A percentile compares a stretch with the other conserved stretches of the same genome.
These are phyloP conservation scores for Drosophila tristis DNA, from an alignment of 1,140 invertebrate species.

Conservation along the genomic window DNA sequence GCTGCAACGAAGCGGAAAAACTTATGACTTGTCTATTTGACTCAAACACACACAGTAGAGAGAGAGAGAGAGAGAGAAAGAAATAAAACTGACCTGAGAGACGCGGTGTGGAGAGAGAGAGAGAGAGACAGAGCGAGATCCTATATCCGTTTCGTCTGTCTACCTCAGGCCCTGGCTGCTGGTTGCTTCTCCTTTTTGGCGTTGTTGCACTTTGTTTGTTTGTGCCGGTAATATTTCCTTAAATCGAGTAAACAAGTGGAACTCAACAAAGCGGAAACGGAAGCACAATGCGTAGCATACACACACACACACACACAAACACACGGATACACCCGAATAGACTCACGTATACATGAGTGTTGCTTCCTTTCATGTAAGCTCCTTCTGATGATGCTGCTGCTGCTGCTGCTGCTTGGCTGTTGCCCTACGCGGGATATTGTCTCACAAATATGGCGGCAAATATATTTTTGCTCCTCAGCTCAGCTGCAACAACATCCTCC, in stretches of 20 bases:
- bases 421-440: slow-evolving; percentile 68
- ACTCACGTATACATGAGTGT: slow-evolving; percentile 27
- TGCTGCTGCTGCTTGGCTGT: no score
- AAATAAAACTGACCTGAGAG: slow-evolving; percentile 25
- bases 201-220: slow-evolving; percentile 79
- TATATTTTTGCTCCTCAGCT: slow-evolving; percentile 66
- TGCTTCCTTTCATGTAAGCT: slow-evolving; percentile 49
- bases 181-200: slow-evolving; percentile 34
- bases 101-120: slow-evolving; percentile 36
- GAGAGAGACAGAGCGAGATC: slow-evolving; percentile 43
- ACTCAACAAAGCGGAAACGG: slow-evolving; percentile 82
- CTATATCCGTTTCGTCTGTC: slow-evolving; percentile 50
- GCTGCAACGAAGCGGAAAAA: slow-evolving; percentile 76
- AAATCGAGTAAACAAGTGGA: slow-evolving; percentile 82
- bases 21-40: slow-evolving; percentile 79
- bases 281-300: slow-evolving; percentile 77
- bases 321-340: slow-evolving; percentile 3
- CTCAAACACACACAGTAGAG: slow-evolving; percentile 20
- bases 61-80: not conserved
- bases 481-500: slow-evolving; percentile 53
- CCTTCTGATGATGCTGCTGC: slow-evolving; percentile 1
- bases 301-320: slow-evolving; percentile 29
- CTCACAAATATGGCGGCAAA: slow-evolving; percentile 80
- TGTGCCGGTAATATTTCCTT: slow-evolving; percentile 82
- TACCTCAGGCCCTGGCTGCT: slow-evolving; percentile 16